These are phyloP conservation scores for Calameuta filiformis DNA, from an alignment of 2,888 invertebrate genomes.

Conservation along the genomic window DNA sequence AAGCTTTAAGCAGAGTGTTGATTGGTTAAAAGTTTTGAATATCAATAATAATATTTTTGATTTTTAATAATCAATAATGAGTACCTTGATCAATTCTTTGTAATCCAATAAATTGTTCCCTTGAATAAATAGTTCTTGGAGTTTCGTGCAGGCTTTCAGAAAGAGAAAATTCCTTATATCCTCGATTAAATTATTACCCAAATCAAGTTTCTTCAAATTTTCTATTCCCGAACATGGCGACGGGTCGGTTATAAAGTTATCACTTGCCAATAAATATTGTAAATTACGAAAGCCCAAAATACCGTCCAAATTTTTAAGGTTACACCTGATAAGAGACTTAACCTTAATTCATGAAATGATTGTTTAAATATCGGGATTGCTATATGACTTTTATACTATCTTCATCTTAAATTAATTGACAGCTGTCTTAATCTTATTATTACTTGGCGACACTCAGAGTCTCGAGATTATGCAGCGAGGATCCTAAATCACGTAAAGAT, in stretches of 20 bases:
- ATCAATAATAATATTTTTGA: neutral
- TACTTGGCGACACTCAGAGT: conserved; percentile 28
- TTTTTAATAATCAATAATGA: neutral
- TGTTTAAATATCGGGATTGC: neutral
- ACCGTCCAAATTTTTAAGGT: conserved; percentile 27
- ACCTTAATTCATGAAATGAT: neutral
- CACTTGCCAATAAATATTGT: conserved; percentile 20
- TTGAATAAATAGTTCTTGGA: conserved; percentile 19
- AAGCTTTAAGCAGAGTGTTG: conserved; percentile 13
- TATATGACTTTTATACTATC: neutral
- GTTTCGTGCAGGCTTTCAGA: conserved; percentile 21
- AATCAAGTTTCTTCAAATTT: conserved; percentile 22
- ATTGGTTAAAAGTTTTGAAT: neutral
- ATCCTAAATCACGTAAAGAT: conserved; percentile 31
- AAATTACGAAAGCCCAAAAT: conserved; percentile 27
- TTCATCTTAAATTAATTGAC: neutral
- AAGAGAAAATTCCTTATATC: conserved; percentile 23
- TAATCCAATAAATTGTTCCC: conserved; percentile 26
- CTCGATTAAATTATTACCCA: conserved; percentile 25
- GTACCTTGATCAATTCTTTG: conserved; percentile 21
- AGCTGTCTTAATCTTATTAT: neutral
- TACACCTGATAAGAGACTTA: conserved; percentile 19
- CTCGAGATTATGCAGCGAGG: conserved; percentile 21
- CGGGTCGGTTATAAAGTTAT: conserved; percentile 24
- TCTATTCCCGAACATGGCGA: conserved; percentile 27